Conservation (phyloP, 2,888 invertebrate genomes). For the Arrhopalites spinosus region DNA sequence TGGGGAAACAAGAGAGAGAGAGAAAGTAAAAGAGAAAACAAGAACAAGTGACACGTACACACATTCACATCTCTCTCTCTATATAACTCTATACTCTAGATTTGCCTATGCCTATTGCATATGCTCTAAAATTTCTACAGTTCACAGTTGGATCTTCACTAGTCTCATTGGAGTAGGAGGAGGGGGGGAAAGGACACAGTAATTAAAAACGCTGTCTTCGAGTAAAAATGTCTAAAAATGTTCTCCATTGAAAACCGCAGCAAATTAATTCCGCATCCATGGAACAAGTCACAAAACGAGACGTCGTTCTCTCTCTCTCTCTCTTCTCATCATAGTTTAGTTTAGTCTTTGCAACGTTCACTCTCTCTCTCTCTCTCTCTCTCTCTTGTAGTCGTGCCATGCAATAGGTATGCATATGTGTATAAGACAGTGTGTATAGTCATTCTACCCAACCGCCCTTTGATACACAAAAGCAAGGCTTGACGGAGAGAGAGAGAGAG, state of each 20-base stretch:
- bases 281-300: conserved; percentile 32
- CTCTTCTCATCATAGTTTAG: conserved; percentile 15
- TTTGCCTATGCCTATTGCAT: background rate
- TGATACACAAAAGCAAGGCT: conserved; percentile 35
- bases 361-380: conserved; percentile 13
- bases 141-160: background rate
- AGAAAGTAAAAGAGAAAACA: background rate
- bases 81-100: background rate
- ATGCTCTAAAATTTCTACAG: background rate
- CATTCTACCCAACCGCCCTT: conserved; percentile 20
- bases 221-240: conserved; percentile 38
- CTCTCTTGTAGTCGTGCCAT: background rate
- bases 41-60: background rate
- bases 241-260: conserved; percentile 37
- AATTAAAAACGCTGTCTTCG: conserved; percentile 39
- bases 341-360: background rate
- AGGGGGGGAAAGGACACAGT: conserved; percentile 32
- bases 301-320: conserved; percentile 19
- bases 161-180: conserved; percentile 26
- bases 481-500: conserved; percentile 30
- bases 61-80: background rate
- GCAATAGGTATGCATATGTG: background rate
- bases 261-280: conserved; percentile 40
- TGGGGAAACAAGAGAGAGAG: background rate
- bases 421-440: background rate